These are phyloP conservation scores for Sarcophaga bullata DNA, from an alignment of 1,140 invertebrate species.

Conservation along the genomic window DNA sequence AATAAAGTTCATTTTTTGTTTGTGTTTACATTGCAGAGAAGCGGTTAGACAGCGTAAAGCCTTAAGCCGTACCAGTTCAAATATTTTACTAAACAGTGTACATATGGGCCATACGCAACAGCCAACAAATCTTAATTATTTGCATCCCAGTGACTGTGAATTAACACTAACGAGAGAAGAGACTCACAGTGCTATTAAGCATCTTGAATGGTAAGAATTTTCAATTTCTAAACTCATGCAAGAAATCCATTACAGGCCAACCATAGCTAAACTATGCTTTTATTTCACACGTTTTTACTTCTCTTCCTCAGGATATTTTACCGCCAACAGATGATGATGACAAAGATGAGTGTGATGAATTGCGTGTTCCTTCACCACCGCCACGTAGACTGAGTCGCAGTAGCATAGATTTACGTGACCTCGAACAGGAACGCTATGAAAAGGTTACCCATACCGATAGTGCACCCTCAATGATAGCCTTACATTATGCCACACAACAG, in stretches of 20 bases:
- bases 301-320: constrained; percentile 56
- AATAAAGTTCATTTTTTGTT: not conserved
- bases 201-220: constrained; percentile 62
- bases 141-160: constrained; percentile 74
- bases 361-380: constrained; percentile 63
- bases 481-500: constrained; percentile 48
- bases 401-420: constrained; percentile 64
- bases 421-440: constrained; percentile 64
- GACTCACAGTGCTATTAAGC: constrained; percentile 69
- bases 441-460: constrained; percentile 65
- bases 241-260: not conserved
- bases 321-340: constrained; percentile 63
- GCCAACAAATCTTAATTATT: constrained; percentile 71
- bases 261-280: too few species aligned
- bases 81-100: constrained; percentile 83
- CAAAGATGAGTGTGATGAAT: constrained; percentile 64
- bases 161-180: constrained; percentile 65
- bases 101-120: constrained; percentile 80
- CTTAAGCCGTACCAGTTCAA: constrained; percentile 81
- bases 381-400: constrained; percentile 63
- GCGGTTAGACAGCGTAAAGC: constrained; percentile 89
- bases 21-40: constrained; percentile 71
- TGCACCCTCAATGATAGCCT: constrained; percentile 64
- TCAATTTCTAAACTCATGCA: not conserved
- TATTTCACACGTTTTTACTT: not conserved